A percentile compares a stretch with the other conserved stretches of the same genome.
Conservation (phyloP, 2,113 vertebrate genomes). For the Phalacrocorax pelagicus region DNA sequence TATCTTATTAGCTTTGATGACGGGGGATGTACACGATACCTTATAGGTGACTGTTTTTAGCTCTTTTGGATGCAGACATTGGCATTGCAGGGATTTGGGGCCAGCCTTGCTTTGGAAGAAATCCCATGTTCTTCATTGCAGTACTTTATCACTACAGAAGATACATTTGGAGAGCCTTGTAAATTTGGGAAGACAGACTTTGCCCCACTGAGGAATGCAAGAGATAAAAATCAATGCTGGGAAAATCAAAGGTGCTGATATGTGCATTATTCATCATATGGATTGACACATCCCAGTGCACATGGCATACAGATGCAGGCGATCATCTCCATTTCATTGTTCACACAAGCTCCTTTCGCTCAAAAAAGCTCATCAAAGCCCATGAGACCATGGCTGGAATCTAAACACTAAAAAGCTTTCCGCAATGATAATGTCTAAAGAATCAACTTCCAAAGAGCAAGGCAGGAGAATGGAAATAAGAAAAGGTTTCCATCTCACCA, state of each 20-base stretch:
- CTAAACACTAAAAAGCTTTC: background rate
- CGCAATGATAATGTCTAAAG: background rate
- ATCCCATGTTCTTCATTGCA: background rate
- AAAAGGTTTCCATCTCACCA: background rate
- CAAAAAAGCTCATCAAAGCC: background rate
- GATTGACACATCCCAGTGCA: background rate
- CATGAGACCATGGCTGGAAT: background rate
- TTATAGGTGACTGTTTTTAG: background rate
- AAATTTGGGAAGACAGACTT: background rate
- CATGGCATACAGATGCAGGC: background rate
- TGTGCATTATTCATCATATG: background rate
- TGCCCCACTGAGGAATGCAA: accelerated
- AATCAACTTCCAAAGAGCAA: background rate
- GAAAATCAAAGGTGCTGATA: background rate
- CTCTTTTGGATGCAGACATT: background rate
- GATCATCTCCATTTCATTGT: background rate
- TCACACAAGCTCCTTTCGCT: background rate
- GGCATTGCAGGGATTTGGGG: background rate
- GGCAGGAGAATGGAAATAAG: background rate
- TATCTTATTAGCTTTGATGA: background rate
- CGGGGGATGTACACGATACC: background rate
- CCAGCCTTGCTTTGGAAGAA: background rate
- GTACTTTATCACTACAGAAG: background rate
- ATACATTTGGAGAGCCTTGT: background rate
- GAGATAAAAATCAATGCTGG: background rate